Evolutionary conservation across 2,797 vertebrate genomes (phyloP), one percentile per base, ranked within the genome.

Genomic region (Xenentodon cancila): DNA sequence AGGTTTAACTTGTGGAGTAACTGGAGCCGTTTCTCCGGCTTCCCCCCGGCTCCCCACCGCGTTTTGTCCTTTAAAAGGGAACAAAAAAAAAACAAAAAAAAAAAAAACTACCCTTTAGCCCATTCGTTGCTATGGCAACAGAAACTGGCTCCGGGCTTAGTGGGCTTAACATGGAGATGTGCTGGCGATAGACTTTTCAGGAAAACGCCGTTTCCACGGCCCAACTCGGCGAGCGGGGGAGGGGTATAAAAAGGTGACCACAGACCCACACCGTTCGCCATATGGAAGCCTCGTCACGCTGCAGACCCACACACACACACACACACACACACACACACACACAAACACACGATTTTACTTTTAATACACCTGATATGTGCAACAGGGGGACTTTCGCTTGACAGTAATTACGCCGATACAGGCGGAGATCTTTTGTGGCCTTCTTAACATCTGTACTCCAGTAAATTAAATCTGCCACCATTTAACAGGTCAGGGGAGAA

Each of bases 111-210:
- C 78, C 86, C 81, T 87, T 85, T 68, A 81, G 76, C 75, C 74
- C 51, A 68, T 70, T 64, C 87, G 86, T 90, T 89, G 76, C 84
- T 71, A 79, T 51, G 61, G 85, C 70, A 84, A 91, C 88, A 85
- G 77, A 77, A 64, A 68, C 81, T 79, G 80, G 75, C 77, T 82
- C 73, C 25, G 5, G 68, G 76, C 55, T 32, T 4, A 60, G 74
- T 60, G 77, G 62, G 77, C 59, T 79, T 49, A 68, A 77, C 43
- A 11, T 16, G 49, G 56, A 73, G 70, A 87, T 68, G 83, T 72
- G 81, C 53, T 59, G 50, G 37, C 47, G 53, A 78, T 25, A 68
- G 57, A 79, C 50, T 0, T 30, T 70, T 71, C 59, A 76, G 3
- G 71, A 74, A 84, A 69, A 72, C 4, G 19, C 20, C 1, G 37